phyloP scores from a whole-genome alignment of 2,113 vertebrate species.

The human (Homo sapiens) region GRCh38 chr14:57844501-57845000 shows the following conservation, averaged over 20 bases:
- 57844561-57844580: background rate
- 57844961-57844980: background rate
- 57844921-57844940: background rate
- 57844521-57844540: background rate
- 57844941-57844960: background rate
- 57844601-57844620: background rate
- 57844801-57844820: background rate
- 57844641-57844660: background rate
- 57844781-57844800: accelerated
- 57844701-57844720: background rate
- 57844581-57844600: background rate
- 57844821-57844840: background rate
- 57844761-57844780: background rate
- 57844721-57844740: background rate
- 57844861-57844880: background rate
- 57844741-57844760: background rate
- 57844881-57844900: background rate
- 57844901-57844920: background rate
- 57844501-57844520: background rate
- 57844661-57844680: background rate
- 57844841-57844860: background rate
- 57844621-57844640: background rate
- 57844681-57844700: background rate
- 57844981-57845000: background rate
- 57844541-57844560: background rate